Evolutionary conservation across 2,888 invertebrate species (phyloP).

Genomic region (Cantharis lateralis): DNA sequence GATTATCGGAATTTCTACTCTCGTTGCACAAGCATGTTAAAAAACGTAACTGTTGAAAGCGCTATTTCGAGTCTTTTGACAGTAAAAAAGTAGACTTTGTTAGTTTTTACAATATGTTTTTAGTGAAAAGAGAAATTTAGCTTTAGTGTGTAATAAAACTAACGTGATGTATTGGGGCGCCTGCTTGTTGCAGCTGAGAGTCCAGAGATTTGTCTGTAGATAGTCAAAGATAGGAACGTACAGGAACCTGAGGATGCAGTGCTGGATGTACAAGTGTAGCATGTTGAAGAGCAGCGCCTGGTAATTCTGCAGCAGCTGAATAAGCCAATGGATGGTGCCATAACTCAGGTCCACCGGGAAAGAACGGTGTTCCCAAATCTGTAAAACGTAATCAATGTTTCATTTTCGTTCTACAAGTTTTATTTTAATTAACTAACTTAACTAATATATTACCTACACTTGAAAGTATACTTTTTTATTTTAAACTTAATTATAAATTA

Average conservation of each 20-base stretch:
- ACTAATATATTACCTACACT: neutral
- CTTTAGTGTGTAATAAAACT: constrained; percentile 46
- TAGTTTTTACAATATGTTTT: neutral
- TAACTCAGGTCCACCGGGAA: constrained; percentile 91
- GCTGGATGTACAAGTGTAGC: constrained; percentile 94
- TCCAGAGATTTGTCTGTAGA: constrained; percentile 80
- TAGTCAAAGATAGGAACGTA: constrained; percentile 97
- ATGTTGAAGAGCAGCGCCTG: constrained; percentile 80
- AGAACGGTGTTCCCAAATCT: constrained; percentile 96
- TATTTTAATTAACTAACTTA: neutral
- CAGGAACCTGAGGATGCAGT: constrained; percentile 96
- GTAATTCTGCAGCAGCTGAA: constrained; percentile 79
- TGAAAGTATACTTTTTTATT: neutral
- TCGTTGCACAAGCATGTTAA: constrained; percentile 26
- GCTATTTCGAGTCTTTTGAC: neutral
- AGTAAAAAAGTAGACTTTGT: neutral
- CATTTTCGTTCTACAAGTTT: neutral
- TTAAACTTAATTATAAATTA: neutral
- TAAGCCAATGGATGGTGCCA: constrained; percentile 92
- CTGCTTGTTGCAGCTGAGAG: constrained; percentile 60
- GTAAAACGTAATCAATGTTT: constrained; percentile 53
- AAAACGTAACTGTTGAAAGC: constrained; percentile 20
- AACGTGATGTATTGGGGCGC: constrained; percentile 63
- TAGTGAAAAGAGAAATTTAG: neutral
- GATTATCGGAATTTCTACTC: constrained; percentile 40